Evolutionary conservation across 2,797 vertebrate species (phyloP).

Genomic region (Tokudaia tokunoshimensis): DNA sequence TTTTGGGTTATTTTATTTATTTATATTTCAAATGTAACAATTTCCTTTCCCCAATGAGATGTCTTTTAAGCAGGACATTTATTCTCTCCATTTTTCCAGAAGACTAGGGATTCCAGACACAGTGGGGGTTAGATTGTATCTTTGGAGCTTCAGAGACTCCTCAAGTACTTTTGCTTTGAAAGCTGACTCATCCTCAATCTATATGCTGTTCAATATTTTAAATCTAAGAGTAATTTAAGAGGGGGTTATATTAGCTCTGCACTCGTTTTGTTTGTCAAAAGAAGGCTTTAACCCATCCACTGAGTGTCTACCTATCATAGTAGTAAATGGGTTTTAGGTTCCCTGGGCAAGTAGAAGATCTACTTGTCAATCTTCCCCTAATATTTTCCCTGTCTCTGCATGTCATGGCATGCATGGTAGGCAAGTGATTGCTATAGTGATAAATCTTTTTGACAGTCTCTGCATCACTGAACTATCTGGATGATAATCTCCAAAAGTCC

Average conservation of each 20-base stretch:
- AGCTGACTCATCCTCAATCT: background rate
- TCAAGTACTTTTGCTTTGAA: background rate
- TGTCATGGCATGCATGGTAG: too few relatives aligned
- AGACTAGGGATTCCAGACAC: background rate
- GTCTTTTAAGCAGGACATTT: background rate
- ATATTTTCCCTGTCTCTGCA: background rate
- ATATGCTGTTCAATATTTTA: background rate
- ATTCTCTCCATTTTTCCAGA: background rate
- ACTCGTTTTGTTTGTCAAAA: background rate
- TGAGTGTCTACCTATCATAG: background rate
- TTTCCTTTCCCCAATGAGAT: background rate
- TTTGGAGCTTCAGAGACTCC: fast-evolving
- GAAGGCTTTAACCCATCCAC: background rate
- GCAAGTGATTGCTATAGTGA: background rate
- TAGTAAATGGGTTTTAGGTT: background rate
- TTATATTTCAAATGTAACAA: too few relatives aligned
- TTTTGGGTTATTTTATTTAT: too few relatives aligned
- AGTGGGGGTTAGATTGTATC: background rate
- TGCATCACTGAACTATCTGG: background rate
- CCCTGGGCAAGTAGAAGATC: background rate
- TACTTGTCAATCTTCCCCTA: background rate
- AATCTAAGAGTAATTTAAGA: background rate
- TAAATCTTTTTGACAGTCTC: background rate
- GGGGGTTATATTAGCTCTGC: background rate
- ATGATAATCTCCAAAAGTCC: background rate